Conservation (phyloP, 1,140 invertebrate genomes). For the Orchestia grillus region DNA sequence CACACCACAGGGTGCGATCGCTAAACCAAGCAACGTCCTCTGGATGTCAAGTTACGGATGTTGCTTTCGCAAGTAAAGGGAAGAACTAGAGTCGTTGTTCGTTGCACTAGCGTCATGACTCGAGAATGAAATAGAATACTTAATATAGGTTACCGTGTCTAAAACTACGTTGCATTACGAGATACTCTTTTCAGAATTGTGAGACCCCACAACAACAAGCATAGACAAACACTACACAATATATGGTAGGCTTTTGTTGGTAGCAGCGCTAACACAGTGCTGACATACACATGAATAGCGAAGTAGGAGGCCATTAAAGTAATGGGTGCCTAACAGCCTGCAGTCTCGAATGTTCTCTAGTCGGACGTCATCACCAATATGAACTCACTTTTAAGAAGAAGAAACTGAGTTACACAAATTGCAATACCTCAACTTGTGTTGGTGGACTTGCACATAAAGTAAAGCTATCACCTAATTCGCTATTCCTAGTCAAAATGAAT, state of each 20-base stretch:
- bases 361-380: background rate
- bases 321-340: background rate
- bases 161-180: background rate
- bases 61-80: background rate
- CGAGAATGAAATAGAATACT: background rate
- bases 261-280: background rate
- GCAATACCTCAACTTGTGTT: background rate
- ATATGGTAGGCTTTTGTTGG: too few species aligned
- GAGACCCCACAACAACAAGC: background rate
- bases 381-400: background rate
- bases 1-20: too few species aligned
- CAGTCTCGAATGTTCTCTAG: background rate
- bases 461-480: background rate
- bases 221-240: background rate
- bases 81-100: too few species aligned
- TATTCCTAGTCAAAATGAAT: background rate
- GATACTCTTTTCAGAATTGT: background rate
- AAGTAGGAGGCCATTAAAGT: background rate
- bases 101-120: background rate
- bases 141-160: background rate
- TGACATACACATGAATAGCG: background rate
- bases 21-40: background rate
- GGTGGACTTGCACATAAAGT: background rate
- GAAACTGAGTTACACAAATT: background rate
- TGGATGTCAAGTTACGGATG: background rate